Conservation (phyloP, 1,140 invertebrate species). For the Asobara japonica region DNA sequence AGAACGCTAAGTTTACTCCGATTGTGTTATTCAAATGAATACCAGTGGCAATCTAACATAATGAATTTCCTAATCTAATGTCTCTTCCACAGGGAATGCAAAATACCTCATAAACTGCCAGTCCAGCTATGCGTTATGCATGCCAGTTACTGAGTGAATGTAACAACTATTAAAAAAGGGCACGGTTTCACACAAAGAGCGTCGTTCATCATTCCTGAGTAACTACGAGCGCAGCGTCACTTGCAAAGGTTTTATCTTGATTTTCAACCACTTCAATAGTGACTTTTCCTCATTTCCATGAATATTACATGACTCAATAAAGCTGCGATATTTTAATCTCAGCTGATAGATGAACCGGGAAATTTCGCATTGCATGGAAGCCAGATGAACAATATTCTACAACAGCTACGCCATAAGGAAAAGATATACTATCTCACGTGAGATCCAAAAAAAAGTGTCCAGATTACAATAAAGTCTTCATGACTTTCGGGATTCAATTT, state of each 20-base stretch:
- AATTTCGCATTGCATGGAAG: background rate
- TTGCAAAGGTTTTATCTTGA: background rate
- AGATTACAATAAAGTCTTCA: no score
- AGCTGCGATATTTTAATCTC: background rate
- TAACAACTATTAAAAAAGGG: background rate
- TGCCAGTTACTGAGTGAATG: background rate
- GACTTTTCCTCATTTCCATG: background rate
- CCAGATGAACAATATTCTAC: no score
- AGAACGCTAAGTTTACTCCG: no score
- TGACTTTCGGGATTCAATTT: no score
- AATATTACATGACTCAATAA: background rate
- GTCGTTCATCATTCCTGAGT: slow-evolving; percentile 8
- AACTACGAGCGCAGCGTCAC: background rate
- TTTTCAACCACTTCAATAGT: background rate
- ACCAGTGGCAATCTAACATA: background rate
- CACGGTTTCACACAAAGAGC: background rate
- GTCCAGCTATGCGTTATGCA: background rate
- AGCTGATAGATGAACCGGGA: background rate
- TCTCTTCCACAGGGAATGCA: background rate
- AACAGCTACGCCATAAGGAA: no score
- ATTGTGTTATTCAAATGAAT: background rate
- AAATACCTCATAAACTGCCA: background rate
- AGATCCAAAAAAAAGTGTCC: no score
- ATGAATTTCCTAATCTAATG: background rate
- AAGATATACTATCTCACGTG: no score